Percentiles rank a stretch among this genome's conserved stretches.
phyloP scores from a whole-genome alignment of 1,140 invertebrate genomes.

The Pogonomyrmex barbatus region DNA sequence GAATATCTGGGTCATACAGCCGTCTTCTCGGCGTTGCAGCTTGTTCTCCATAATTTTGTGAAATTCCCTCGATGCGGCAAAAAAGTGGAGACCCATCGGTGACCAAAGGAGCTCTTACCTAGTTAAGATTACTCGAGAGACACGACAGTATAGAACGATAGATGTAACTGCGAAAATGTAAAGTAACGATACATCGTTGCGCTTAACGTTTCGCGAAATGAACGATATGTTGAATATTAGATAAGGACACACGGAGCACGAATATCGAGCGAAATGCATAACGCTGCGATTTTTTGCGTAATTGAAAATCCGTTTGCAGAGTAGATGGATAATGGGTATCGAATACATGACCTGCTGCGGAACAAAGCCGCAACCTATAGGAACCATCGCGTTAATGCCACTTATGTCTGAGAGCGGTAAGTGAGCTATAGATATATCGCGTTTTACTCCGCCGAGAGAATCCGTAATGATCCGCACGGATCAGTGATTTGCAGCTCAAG shows the following conservation, averaged over 20 bases:
- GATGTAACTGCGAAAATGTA: neutral
- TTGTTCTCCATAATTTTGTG: slow-evolving; percentile 57
- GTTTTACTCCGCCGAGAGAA: slow-evolving; percentile 14
- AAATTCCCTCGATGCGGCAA: slow-evolving; percentile 32
- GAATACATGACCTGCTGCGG: too few species aligned
- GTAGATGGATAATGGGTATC: neutral
- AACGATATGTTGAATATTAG: neutral
- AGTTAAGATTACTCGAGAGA: neutral
- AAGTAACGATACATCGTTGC: neutral
- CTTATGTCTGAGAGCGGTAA: slow-evolving; percentile 8
- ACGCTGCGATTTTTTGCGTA: neutral
- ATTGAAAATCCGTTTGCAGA: neutral
- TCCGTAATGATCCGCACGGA: slow-evolving; percentile 42
- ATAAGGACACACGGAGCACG: neutral
- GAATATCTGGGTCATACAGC: slow-evolving; percentile 72
- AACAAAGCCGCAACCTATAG: neutral
- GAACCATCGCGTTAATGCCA: slow-evolving; percentile 21
- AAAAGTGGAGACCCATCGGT: slow-evolving; percentile 14
- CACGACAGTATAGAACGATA: neutral
- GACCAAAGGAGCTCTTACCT: neutral
- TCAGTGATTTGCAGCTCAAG: slow-evolving; percentile 57
- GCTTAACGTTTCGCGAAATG: neutral
- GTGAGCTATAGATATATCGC: slow-evolving; percentile 19
- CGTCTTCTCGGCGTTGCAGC: slow-evolving; percentile 43
- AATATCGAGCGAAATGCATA: neutral